These are phyloP conservation scores for Pungitius pungitius DNA, from an alignment of 2,113 vertebrate species.

Conservation along the genomic window DNA sequence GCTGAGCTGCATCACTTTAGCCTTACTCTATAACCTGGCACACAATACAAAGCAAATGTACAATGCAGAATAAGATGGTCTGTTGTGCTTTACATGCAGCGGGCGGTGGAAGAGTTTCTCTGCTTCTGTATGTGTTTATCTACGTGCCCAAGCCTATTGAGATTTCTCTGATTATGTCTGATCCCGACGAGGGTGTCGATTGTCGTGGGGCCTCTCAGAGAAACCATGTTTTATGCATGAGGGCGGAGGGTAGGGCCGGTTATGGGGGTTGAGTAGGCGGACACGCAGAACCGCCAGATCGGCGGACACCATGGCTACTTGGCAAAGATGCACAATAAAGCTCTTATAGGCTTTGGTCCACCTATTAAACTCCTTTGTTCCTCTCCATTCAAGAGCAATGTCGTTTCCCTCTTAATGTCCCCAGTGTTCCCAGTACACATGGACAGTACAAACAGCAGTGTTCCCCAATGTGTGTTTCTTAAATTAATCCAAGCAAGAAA, in stretches of 20 bases:
- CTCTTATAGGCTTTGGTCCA: slow-evolving; percentile 47
- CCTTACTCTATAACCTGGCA: slow-evolving; percentile 26
- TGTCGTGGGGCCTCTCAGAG: slow-evolving; percentile 58
- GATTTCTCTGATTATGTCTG: slow-evolving; percentile 51
- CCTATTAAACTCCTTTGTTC: slow-evolving; percentile 55
- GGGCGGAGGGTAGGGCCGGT: slow-evolving; percentile 65
- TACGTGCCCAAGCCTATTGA: slow-evolving; percentile 33
- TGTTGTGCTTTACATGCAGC: slow-evolving; percentile 30
- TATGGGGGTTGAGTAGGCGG: slow-evolving; percentile 52
- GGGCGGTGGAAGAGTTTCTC: slow-evolving; percentile 19
- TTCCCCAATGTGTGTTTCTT: slow-evolving; percentile 39
- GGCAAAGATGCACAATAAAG: slow-evolving; percentile 67
- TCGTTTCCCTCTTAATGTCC: slow-evolving; percentile 24
- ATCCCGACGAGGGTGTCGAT: slow-evolving; percentile 37
- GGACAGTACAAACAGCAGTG: slow-evolving; percentile 32
- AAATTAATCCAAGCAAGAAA: slow-evolving; percentile 35
- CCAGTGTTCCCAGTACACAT: slow-evolving; percentile 42
- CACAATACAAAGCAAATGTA: slow-evolving; percentile 13
- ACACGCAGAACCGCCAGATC: slow-evolving; percentile 62
- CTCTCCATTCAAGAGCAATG: slow-evolving; percentile 43
- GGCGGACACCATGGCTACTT: slow-evolving; percentile 67
- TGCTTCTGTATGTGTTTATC: slow-evolving; percentile 32
- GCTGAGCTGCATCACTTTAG: slow-evolving; percentile 9
- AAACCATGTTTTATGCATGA: slow-evolving; percentile 78
- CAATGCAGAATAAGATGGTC: slow-evolving; percentile 25